Conservation (phyloP, 2,888 invertebrate genomes). For the Pristionchus fissidentatus region DNA sequence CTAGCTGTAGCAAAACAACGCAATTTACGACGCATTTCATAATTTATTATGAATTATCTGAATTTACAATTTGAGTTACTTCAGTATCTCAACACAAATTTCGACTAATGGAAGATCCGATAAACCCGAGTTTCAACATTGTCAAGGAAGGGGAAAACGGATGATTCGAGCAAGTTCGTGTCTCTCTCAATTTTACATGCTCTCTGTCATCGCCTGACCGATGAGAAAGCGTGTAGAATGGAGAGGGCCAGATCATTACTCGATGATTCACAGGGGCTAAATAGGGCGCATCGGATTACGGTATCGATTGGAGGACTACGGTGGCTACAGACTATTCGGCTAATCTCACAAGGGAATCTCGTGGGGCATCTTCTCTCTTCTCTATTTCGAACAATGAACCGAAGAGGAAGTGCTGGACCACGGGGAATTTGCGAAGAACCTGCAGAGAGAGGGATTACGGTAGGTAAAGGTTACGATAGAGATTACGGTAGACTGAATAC, state of each 20-base stretch:
- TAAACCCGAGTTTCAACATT: not conserved
- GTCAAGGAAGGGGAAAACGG: not conserved
- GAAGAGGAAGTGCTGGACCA: conserved; percentile 79
- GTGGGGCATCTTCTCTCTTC: conserved; percentile 52
- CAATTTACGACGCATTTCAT: not conserved
- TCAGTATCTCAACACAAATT: not conserved
- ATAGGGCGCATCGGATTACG: not conserved
- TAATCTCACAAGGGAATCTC: conserved; percentile 46
- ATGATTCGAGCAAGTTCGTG: not conserved
- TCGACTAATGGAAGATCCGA: not conserved
- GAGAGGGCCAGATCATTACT: too few species aligned
- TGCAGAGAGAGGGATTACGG: conserved; percentile 56
- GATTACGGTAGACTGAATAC: not conserved
- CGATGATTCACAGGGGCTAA: too few species aligned
- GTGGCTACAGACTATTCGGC: conserved; percentile 13
- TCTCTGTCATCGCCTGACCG: too few species aligned
- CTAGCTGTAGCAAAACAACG: not conserved
- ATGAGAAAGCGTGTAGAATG: too few species aligned
- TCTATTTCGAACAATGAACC: conserved; percentile 73
- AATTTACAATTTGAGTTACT: conserved; percentile 12
- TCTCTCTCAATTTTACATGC: too few species aligned
- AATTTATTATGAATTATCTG: conserved; percentile 2
- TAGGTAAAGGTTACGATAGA: too few species aligned
- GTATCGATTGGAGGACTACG: not conserved
- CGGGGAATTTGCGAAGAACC: conserved; percentile 79